Percentiles rank a stretch among this genome's conserved stretches.
phyloP scores from a whole-genome alignment of 2,797 vertebrate species.

The Ctenopoma multispine region DNA sequence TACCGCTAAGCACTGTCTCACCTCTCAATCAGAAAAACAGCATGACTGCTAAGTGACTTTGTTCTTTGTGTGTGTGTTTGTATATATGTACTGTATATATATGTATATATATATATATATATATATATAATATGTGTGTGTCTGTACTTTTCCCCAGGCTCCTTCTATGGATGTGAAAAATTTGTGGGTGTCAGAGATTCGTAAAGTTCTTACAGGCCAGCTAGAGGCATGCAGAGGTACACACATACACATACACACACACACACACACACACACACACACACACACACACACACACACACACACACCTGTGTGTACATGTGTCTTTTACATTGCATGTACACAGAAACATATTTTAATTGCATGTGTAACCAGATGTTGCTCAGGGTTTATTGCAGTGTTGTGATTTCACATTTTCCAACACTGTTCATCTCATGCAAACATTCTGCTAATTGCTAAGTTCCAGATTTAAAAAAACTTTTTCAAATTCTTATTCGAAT shows the following conservation, averaged over 20 bases:
- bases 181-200: constrained; percentile 96
- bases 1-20: neutral
- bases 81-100: constrained; percentile 29
- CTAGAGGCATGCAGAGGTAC: constrained; percentile 93
- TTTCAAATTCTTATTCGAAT: neutral
- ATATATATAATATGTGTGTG: constrained; percentile 18
- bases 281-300: constrained; percentile 8
- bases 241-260: constrained; percentile 6
- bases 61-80: constrained; percentile 32
- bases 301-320: too few relatives aligned
- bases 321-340: neutral
- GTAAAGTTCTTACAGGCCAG: constrained; percentile 93
- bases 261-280: constrained; percentile 28
- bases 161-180: constrained; percentile 94
- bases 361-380: too few relatives aligned
- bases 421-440: too few relatives aligned
- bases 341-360: too few relatives aligned
- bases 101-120: constrained; percentile 15
- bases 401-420: too few relatives aligned
- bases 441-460: neutral
- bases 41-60: constrained; percentile 3
- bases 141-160: constrained; percentile 82
- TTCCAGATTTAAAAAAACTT: neutral
- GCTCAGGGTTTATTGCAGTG: too few relatives aligned
- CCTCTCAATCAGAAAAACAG: neutral